Evolutionary conservation across 2,113 vertebrate species (phyloP).

Genomic region (Otolemur garnettii): DNA sequence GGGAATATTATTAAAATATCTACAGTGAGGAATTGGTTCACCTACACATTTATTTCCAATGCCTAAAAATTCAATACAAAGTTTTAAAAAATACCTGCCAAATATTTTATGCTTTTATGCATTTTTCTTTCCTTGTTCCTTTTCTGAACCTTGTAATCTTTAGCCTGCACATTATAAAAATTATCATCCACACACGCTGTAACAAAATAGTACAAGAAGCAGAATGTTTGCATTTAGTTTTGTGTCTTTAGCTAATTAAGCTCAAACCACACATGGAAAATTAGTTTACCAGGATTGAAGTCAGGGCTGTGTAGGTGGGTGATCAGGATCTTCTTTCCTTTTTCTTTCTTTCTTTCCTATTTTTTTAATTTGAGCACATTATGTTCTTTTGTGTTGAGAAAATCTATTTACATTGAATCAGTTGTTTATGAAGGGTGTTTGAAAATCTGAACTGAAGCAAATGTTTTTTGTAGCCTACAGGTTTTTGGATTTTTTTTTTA

Average conservation of each 20-base stretch:
- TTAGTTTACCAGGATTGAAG: neutral
- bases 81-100: neutral
- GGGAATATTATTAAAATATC: neutral
- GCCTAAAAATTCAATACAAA: neutral
- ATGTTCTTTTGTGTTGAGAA: neutral
- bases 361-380: neutral
- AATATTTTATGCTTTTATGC: neutral
- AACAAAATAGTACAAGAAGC: neutral
- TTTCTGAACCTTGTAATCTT: neutral
- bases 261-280: neutral
- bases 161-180: neutral
- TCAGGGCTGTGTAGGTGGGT: neutral
- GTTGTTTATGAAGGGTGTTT: neutral
- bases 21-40: neutral
- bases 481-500: neutral
- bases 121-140: neutral
- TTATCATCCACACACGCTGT: neutral
- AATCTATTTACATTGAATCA: neutral
- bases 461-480: neutral
- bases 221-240: neutral
- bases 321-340: neutral
- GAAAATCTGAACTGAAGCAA: neutral
- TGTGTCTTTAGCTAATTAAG: neutral
- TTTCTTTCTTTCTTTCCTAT: neutral
- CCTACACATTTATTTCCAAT: neutral